phyloP scores from a whole-genome alignment of 2,888 invertebrate species.

The Pheosia gnoma region DNA sequence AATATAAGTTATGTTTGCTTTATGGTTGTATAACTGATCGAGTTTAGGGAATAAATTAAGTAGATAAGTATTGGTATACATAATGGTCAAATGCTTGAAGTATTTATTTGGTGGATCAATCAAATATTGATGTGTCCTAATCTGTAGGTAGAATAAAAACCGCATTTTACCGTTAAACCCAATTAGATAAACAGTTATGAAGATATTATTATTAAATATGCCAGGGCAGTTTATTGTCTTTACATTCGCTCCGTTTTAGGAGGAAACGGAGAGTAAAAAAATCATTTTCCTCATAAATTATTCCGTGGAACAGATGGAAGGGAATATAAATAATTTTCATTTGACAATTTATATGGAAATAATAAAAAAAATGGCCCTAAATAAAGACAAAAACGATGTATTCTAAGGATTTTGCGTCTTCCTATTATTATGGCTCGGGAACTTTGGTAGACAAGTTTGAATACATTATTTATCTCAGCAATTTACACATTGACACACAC shows the following conservation, averaged over 20 bases:
- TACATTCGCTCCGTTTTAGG: not conserved
- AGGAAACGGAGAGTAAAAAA: not conserved
- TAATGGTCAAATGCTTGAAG: not conserved
- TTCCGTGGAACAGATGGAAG: not conserved
- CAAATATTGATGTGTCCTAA: not conserved
- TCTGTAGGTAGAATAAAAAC: not conserved
- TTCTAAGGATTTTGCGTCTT: not conserved
- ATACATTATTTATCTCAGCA: not conserved
- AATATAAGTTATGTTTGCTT: not conserved
- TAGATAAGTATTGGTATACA: not conserved
- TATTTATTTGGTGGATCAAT: not conserved
- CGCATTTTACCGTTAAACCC: not conserved
- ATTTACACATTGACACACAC: no score
- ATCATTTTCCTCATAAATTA: slow-evolving; percentile 2
- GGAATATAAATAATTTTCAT: not conserved
- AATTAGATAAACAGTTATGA: not conserved
- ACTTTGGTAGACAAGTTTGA: not conserved
- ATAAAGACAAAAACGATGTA: not conserved
- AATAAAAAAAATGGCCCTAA: not conserved
- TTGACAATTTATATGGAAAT: slow-evolving; percentile 2
- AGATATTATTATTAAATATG: not conserved
- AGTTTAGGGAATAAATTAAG: no score
- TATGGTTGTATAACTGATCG: not conserved
- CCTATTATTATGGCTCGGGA: no score
- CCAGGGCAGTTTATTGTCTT: not conserved